phyloP scores from a whole-genome alignment of 2,113 vertebrate genomes.

The Amphiprion percula region DNA sequence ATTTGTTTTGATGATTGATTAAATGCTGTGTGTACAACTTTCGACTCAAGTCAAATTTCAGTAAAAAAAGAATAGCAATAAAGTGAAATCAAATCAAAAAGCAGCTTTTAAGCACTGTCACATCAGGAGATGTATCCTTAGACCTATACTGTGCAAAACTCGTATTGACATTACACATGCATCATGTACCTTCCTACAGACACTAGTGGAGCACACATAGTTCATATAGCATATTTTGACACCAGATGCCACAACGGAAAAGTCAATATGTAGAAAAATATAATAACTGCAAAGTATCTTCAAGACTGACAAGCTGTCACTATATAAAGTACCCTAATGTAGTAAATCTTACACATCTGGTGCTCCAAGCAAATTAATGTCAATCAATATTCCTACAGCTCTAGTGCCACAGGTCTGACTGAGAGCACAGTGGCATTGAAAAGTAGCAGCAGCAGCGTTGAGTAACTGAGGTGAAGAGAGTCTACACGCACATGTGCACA shows the following conservation, averaged over 20 bases:
- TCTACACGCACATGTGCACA: neutral
- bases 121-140: too few relatives aligned
- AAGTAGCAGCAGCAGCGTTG: neutral
- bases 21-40: neutral
- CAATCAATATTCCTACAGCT: conserved; percentile 55
- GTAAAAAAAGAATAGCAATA: too few relatives aligned
- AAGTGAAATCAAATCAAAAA: too few relatives aligned
- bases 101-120: too few relatives aligned
- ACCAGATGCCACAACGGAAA: conserved; percentile 38
- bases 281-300: conserved; percentile 11
- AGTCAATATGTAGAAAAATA: conserved; percentile 35
- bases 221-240: conserved; percentile 10
- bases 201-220: neutral
- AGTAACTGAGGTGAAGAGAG: conserved; percentile 39
- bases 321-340: conserved; percentile 46
- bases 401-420: conserved; percentile 30
- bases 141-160: too few relatives aligned
- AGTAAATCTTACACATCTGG: conserved; percentile 55
- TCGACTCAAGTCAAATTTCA: too few relatives aligned
- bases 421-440: conserved; percentile 32
- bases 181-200: neutral
- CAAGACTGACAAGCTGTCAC: conserved; percentile 44
- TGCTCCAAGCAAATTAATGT: conserved; percentile 57
- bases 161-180: neutral
- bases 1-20: conserved; percentile 5